Conservation (phyloP, 2,888 invertebrate species). For the Luperina nickerlii region DNA sequence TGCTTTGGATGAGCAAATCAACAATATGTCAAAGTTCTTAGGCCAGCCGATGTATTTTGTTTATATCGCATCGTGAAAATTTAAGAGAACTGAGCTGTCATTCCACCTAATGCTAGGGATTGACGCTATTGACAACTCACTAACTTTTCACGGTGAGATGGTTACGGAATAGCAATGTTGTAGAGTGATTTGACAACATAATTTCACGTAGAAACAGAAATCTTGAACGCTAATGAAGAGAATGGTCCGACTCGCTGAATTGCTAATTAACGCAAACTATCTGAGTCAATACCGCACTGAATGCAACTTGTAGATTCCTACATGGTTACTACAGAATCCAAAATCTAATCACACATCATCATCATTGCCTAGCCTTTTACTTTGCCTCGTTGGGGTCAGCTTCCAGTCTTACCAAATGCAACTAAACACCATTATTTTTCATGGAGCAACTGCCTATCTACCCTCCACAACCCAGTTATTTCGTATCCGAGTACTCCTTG, state of each 20-base stretch:
- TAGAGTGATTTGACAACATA: neutral
- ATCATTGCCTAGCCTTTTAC: neutral
- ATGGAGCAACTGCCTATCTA: neutral
- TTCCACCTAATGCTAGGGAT: no score
- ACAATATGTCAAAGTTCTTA: slow-evolving; percentile 1
- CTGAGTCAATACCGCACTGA: slow-evolving; percentile 17
- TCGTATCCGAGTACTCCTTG: neutral
- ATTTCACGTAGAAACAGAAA: slow-evolving; percentile 10
- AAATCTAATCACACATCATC: neutral
- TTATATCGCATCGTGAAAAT: no score
- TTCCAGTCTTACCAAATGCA: neutral
- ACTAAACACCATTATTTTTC: neutral
- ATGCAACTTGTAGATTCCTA: neutral
- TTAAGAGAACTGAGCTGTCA: no score
- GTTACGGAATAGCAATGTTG: neutral
- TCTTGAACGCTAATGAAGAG: slow-evolving; percentile 11
- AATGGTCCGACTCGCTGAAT: neutral
- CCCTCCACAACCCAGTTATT: no score
- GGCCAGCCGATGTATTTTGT: neutral
- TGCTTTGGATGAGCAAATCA: neutral
- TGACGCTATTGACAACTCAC: no score
- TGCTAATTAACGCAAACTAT: slow-evolving; percentile 32
- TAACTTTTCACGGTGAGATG: neutral
- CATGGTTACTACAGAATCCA: slow-evolving; percentile 11
- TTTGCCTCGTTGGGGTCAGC: neutral